Conservation (phyloP, 2,888 invertebrate species). For the Rhagonycha lutea region DNA sequence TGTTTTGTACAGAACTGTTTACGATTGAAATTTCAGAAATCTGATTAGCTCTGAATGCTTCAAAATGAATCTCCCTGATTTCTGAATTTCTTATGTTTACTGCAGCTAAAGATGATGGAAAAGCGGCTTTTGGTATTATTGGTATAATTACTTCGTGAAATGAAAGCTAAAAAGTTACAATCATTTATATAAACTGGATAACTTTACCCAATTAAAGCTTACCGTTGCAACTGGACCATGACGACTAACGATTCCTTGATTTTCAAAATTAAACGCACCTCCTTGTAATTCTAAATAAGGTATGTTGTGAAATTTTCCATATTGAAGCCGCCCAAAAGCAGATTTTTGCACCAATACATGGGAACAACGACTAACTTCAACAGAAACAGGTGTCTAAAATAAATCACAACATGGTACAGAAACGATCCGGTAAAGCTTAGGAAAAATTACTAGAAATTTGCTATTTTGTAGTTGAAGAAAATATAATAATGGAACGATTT, state of each 20-base stretch:
- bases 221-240: conserved; percentile 65
- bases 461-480: background rate
- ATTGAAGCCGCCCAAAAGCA: conserved; percentile 69
- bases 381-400: conserved; percentile 62
- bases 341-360: conserved; percentile 64
- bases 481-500: too few relatives aligned
- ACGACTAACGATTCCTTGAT: conserved; percentile 60
- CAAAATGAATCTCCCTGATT: conserved; percentile 61
- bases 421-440: background rate
- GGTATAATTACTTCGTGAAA: conserved; percentile 64
- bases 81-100: conserved; percentile 61
- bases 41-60: conserved; percentile 70
- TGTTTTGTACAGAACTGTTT: conserved; percentile 63
- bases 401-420: background rate
- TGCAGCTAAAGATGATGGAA: conserved; percentile 67
- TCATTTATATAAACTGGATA: background rate
- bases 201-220: conserved; percentile 34
- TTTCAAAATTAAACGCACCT: conserved; percentile 68
- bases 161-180: conserved; percentile 62
- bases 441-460: background rate
- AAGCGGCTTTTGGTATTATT: conserved; percentile 64
- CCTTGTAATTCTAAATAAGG: conserved; percentile 60
- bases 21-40: conserved; percentile 66
- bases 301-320: conserved; percentile 64
- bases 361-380: conserved; percentile 62